phyloP scores from a whole-genome alignment of 1,140 invertebrate species.

The Drosophila simulans region DNA sequence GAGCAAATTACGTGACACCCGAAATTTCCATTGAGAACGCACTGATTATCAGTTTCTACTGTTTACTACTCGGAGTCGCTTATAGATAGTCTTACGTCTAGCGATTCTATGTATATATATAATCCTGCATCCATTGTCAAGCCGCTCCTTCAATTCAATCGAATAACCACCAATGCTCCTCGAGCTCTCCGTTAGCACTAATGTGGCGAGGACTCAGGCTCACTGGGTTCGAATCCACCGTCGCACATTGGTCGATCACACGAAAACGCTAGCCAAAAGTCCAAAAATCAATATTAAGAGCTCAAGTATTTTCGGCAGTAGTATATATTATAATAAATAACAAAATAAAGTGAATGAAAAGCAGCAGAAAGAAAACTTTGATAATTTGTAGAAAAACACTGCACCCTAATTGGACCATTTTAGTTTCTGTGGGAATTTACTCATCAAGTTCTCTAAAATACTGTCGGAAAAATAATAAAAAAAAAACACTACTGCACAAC shows the following conservation, averaged over 20 bases:
- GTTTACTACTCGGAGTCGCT: conserved; percentile 3
- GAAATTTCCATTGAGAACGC: background rate
- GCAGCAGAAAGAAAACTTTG: background rate
- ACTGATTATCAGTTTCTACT: background rate
- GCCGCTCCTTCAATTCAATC: conserved; percentile 1
- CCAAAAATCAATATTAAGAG: background rate
- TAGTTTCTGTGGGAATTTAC: background rate
- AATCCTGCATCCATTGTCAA: conserved; percentile 2
- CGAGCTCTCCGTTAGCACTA: background rate
- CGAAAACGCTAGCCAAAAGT: conserved; percentile 5
- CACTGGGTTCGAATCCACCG: conserved; percentile 5
- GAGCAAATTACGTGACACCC: background rate
- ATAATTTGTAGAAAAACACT: no score
- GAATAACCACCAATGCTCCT: conserved; percentile 2
- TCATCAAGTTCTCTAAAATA: background rate
- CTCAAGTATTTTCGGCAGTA: background rate
- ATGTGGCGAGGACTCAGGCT: conserved; percentile 4
- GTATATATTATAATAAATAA: background rate
- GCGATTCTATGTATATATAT: background rate
- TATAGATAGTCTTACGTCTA: conserved; percentile 3
- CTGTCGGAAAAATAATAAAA: background rate
- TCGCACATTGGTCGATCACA: conserved; percentile 6
- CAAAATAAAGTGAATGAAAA: background rate
- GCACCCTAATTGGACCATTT: no score
- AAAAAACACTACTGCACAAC: background rate